Conservation (phyloP, 1,140 invertebrate species). For the Drosophila nikananu region DNA sequence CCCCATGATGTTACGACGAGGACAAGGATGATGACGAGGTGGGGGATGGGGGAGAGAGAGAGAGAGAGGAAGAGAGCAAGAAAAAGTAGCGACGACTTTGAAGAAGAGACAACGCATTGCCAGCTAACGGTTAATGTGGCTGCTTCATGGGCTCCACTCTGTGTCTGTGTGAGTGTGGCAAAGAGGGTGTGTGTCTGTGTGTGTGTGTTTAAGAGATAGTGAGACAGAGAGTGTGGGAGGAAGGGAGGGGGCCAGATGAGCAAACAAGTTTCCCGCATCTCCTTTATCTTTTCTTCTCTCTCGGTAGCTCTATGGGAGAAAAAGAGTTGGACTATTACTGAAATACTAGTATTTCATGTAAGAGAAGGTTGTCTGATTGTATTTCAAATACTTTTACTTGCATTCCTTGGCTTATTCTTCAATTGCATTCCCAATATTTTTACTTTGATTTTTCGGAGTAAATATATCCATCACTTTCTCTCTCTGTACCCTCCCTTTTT, state of each 20-base stretch:
- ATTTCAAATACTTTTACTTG: slow-evolving; percentile 13
- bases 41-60: not conserved
- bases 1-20: slow-evolving; percentile 63
- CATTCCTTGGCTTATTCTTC: not conserved
- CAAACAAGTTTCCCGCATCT: slow-evolving; percentile 46
- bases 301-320: slow-evolving; percentile 3
- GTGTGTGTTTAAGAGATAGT: slow-evolving; percentile 9
- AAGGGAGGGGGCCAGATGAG: slow-evolving; percentile 14
- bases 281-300: slow-evolving; percentile 24
- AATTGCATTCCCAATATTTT: not conserved
- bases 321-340: slow-evolving; percentile 1
- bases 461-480: not conserved
- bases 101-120: slow-evolving; percentile 40
- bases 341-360: slow-evolving; percentile 4
- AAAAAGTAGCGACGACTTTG: slow-evolving; percentile 19
- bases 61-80: slow-evolving; percentile 12
- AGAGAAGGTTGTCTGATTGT: not conserved
- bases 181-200: slow-evolving; percentile 19
- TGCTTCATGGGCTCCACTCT: slow-evolving; percentile 27
- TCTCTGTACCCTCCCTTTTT: not conserved
- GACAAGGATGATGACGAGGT: slow-evolving; percentile 7
- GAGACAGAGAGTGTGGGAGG: slow-evolving; percentile 9
- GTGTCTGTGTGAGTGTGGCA: not conserved
- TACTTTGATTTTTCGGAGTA: not conserved
- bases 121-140: slow-evolving; percentile 60